Conservation (phyloP, 2,888 invertebrate species). For the Netelia virgata region DNA sequence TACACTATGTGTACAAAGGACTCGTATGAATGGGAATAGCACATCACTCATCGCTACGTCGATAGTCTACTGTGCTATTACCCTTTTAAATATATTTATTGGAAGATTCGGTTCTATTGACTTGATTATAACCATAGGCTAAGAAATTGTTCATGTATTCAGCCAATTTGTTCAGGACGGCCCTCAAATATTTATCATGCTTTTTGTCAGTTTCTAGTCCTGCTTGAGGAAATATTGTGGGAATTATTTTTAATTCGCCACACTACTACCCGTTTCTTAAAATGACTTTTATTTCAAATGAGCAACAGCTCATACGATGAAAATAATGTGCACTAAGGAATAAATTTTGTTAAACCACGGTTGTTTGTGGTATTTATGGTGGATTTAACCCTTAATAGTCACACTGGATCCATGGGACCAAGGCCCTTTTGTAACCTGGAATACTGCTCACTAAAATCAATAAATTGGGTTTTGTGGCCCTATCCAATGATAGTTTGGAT, state of each 20-base stretch:
- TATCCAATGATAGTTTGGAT: no score
- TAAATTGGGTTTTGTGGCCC: no score
- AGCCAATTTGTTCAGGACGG: not conserved
- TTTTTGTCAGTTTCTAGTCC: not conserved
- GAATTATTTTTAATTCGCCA: not conserved
- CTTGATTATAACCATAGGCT: constrained; percentile 33
- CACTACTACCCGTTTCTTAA: not conserved
- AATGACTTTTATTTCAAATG: not conserved
- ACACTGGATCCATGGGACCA: no score
- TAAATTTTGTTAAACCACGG: no score
- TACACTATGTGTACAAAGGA: constrained; percentile 49
- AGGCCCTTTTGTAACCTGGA: no score
- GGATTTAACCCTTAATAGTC: no score
- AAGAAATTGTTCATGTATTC: constrained; percentile 32
- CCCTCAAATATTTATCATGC: not conserved
- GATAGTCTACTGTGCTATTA: constrained; percentile 43
- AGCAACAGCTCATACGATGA: not conserved
- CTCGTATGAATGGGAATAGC: constrained; percentile 23
- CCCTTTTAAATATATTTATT: constrained; percentile 39
- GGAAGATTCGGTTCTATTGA: constrained; percentile 61
- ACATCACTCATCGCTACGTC: constrained; percentile 30
- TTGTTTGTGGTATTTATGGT: no score
- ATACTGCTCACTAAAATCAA: no score
- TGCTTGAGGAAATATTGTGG: not conserved
- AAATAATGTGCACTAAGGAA: no score